Conservation (phyloP, 2,797 vertebrate genomes). For the Tadarida brasiliensis region DNA sequence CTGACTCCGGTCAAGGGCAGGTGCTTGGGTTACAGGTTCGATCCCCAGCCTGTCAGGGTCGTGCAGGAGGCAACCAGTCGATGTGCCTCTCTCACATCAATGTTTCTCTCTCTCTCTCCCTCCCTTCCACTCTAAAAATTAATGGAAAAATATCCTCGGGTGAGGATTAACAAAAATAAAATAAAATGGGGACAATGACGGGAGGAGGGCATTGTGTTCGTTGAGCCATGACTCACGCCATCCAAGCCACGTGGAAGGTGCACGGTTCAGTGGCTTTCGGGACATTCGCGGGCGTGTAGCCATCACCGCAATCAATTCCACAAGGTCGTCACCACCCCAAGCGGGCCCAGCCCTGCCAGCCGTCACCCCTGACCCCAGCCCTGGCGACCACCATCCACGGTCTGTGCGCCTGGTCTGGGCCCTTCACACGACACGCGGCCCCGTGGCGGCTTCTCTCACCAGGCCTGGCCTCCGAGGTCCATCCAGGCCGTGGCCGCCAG, state of each 20-base stretch:
- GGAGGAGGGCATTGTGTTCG: not conserved
- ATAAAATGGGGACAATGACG: not conserved
- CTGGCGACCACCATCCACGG: not conserved
- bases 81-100: too few relatives aligned
- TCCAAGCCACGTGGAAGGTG: fast-evolving
- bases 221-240: not conserved
- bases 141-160: too few relatives aligned
- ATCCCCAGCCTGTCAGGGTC: too few relatives aligned
- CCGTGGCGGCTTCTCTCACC: too few relatives aligned
- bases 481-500: fast-evolving
- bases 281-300: fast-evolving
- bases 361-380: fast-evolving
- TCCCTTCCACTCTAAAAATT: too few relatives aligned
- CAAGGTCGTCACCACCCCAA: fast-evolving
- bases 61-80: too few relatives aligned
- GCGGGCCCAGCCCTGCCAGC: fast-evolving
- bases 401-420: not conserved
- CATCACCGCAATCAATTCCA: not conserved
- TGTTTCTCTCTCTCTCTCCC: too few relatives aligned
- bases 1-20: too few relatives aligned
- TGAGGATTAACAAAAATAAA: too few relatives aligned
- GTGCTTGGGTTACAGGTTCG: too few relatives aligned
- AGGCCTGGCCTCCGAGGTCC: not conserved
- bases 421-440: too few relatives aligned
- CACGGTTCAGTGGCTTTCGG: fast-evolving